Base-by-base conservation (phyloP, 2,888 invertebrate species). In the Drosophila maculinotata region DNA sequence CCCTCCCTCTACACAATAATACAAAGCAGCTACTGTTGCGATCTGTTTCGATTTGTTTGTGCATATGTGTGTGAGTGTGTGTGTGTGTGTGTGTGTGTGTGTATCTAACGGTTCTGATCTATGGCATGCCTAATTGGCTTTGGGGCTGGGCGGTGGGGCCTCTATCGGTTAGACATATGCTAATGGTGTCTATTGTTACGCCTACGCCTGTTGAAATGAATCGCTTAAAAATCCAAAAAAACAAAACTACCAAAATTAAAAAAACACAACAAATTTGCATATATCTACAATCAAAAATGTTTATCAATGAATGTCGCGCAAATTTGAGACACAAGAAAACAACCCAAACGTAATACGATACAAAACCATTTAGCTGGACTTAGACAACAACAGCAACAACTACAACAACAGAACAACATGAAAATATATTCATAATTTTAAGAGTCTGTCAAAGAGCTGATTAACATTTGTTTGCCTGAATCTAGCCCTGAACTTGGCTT, bases 151-250 rank as follows among this genome's bases (percentile, higher is more conserved):
- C 51, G 47, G 36, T 56, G 39, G 33, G 15, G 28, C 3, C 45
- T 54, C 35, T 39, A 45, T 59, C 56, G 58, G 14, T 44, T 28
- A 15, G 26, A 48, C 70, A 66, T 69, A 81, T 81, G 77, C 84
- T 76, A 81, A 81, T 86, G 66, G 74, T 83, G 80, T 74, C 87
- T 74, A 53, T 87, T 81, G 74, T 80, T 87, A 83, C 84, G 84
- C 81, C 81, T 71, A 84, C 81, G 47, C 80, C 31, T n/a, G 30
- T 23, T 45, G 3, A 51, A 53, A 58, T 59, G 39, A 38, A 52
- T 64, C 41, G 42, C 59, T 36, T 58, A 36, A 35, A 53, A 25
- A 31, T 39, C 53, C 45, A 41, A 44, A 67, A 39, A 38, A 14
- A 45, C 1, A 25, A 52, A 28, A 53, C n/a, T 15, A 49, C 15